Conservation (phyloP, 2,888 invertebrate species). For the Hybos culiciformis region DNA sequence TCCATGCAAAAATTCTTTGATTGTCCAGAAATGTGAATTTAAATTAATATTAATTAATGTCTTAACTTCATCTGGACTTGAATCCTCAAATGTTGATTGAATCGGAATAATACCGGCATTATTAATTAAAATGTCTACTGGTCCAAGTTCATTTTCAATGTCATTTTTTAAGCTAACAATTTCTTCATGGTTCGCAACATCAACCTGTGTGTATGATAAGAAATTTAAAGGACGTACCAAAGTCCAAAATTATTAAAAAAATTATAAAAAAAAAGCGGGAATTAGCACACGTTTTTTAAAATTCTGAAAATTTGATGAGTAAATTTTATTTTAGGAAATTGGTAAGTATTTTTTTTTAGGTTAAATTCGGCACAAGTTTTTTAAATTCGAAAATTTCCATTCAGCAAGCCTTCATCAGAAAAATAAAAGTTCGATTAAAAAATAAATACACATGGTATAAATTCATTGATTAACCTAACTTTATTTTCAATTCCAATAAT, state of each 20-base stretch:
- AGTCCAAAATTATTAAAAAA: not conserved
- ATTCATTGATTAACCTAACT: no score
- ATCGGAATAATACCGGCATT: conserved; percentile 21
- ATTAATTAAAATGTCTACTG: conserved; percentile 21
- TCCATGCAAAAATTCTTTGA: conserved; percentile 18
- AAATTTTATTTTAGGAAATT: no score
- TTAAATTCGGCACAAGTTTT: no score
- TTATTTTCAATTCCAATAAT: conserved; percentile 4
- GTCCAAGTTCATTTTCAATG: conserved; percentile 11
- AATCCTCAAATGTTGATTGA: conserved; percentile 13
- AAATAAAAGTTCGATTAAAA: no score
- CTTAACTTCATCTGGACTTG: conserved; percentile 16
- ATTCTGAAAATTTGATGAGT: not conserved
- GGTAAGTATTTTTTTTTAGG: no score
- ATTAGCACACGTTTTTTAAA: not conserved
- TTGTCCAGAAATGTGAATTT: conserved; percentile 21
- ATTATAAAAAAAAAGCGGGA: not conserved
- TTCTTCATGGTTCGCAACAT: conserved; percentile 2
- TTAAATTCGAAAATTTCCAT: no score
- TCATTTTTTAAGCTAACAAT: conserved; percentile 5
- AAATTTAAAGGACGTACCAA: not conserved
- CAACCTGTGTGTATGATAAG: not conserved
- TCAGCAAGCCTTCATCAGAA: no score
- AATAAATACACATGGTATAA: no score
- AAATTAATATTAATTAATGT: conserved; percentile 20